Percentiles rank a stretch among this genome's conserved stretches.
phyloP scores from a whole-genome alignment of 1,140 invertebrate genomes.

The Drosophila varians region DNA sequence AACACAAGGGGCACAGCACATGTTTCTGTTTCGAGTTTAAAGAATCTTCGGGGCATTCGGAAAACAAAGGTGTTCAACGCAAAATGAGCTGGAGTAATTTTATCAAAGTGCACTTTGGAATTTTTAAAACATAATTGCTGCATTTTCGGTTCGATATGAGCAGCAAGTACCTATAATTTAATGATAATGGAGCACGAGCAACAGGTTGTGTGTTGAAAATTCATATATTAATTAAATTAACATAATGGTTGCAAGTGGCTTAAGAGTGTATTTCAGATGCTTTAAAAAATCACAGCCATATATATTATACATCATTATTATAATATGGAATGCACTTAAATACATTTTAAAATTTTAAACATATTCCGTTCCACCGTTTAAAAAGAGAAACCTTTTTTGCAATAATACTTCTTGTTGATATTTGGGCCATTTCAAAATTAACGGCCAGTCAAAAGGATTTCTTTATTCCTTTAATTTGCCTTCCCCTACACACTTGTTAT shows the following conservation, averaged over 20 bases:
- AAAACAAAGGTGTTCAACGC: no score
- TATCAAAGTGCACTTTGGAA: no score
- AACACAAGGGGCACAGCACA: no score
- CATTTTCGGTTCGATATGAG: no score
- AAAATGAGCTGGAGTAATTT: no score
- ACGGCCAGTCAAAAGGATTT: conserved; percentile 4
- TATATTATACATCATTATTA: background rate
- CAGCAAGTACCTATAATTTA: no score
- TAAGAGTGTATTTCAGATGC: background rate
- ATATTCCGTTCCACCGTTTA: background rate
- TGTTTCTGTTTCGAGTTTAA: conserved; percentile 21
- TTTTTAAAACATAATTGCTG: no score
- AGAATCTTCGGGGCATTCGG: no score
- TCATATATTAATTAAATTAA: background rate
- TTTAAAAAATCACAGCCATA: background rate
- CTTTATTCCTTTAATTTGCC: background rate
- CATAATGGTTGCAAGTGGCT: background rate
- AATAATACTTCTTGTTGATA: background rate
- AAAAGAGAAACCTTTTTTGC: background rate
- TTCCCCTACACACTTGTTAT: no score
- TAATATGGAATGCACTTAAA: background rate
- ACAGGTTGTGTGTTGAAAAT: background rate
- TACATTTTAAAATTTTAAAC: background rate
- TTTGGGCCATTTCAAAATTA: background rate
- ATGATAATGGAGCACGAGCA: background rate